phyloP scores from a whole-genome alignment of 1,140 invertebrate species.

The Eciton burchellii region DNA sequence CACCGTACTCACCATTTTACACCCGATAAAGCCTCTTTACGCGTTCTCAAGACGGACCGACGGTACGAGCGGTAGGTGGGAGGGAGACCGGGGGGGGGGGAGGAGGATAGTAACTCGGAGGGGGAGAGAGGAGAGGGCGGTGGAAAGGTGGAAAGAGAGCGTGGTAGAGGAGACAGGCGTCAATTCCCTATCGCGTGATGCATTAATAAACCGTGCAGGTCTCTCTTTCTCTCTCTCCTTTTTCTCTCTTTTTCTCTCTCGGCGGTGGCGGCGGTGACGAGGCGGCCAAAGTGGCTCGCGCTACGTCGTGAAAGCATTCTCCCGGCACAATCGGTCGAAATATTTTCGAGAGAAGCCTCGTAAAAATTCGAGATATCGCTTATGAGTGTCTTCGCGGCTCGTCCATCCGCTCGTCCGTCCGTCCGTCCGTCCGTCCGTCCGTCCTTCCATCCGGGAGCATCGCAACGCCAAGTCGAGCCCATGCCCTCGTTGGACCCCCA shows the following conservation, averaged over 20 bases:
- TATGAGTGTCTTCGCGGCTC: constrained; percentile 65
- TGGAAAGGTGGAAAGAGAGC: too few species aligned
- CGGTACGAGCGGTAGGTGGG: constrained; percentile 13
- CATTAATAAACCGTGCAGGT: constrained; percentile 39
- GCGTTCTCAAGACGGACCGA: constrained; percentile 47
- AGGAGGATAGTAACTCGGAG: background rate
- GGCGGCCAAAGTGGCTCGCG: constrained; percentile 28
- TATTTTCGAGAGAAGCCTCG: constrained; percentile 75
- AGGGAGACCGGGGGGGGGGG: constrained; percentile 25
- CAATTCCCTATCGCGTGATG: constrained; percentile 48
- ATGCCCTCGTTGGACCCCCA: constrained; percentile 56
- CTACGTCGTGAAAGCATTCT: constrained; percentile 47
- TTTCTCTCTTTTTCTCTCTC: too few species aligned
- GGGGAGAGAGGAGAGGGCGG: too few species aligned
- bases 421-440: constrained; percentile 1
- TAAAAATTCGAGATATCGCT: constrained; percentile 71
- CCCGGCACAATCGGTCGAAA: constrained; percentile 74
- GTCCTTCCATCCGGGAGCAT: constrained; percentile 31
- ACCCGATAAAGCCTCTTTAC: constrained; percentile 74
- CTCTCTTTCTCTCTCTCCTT: constrained; percentile 8
- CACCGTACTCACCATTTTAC: constrained; percentile 68
- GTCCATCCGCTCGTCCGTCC: background rate
- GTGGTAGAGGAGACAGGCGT: constrained; percentile 19
- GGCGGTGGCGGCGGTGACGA: background rate
- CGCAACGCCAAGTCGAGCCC: constrained; percentile 57